Evolutionary conservation across 1,140 invertebrate genomes (phyloP), one percentile per base, ranked within the genome.

Genomic region (Anoplolepis gracilipes): DNA sequence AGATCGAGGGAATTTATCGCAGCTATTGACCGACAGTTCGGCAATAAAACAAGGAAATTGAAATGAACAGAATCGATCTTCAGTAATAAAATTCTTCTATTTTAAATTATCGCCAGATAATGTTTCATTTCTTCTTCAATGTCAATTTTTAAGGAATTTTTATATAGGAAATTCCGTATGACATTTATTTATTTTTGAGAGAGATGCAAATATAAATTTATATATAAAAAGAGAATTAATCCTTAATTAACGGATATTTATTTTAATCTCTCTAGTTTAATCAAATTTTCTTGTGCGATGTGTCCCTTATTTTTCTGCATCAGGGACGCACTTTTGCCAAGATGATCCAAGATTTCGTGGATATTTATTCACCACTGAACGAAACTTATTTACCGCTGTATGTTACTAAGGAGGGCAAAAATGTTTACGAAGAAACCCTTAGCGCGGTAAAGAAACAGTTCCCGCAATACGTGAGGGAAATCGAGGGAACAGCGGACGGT

Each of bases 401-500:
- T 90, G 96, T 96, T 53, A 97, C 97, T 4, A 93, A 95, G 11
- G 94, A 96, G 85, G 98, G 98, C 46, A 95, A 95, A 87, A 90
- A 94, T 76, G 96, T 97, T 10, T 98, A 98, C 89, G 97, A 98
- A 0, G 96, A 96, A 77, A 98, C 97, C 0, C 95, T 98, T 1
- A 95, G 95, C 1, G 95, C 95, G 75, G 96, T 97, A 33, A 96
- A 96, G 86, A 92, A 96, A 61, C 96, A 97, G 85, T 98, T 96
- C 94, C 98, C 98, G 0, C 97, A 98, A 79, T 98, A 98, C 90
- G 94, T 98, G 0, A 95, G 96, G 46, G 98, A 98, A 93, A 94
- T 98, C n/a, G 96, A 98, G 93, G 98, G 98, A 46, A 97, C 97
- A 3, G 97, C 98, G 19, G 97, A 98, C 92, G 98, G 98, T 2